Percentiles rank a stretch among this genome's conserved stretches.
phyloP scores from a whole-genome alignment of 1,140 invertebrate genomes.

The Diprion similis region DNA sequence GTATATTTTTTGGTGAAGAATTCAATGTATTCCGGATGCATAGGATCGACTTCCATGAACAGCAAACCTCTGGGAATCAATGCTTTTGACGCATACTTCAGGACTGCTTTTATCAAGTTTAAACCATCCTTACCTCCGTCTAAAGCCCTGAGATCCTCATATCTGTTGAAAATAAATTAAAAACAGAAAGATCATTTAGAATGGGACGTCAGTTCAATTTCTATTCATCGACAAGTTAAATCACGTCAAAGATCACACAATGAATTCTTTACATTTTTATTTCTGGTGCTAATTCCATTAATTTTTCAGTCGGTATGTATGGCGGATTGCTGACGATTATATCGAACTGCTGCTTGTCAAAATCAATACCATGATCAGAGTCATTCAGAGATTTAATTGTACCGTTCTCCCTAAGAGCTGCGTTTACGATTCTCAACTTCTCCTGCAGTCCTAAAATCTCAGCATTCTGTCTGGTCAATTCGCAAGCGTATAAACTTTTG shows the following conservation, averaged over 20 bases:
- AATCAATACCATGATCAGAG: conserved; percentile 37
- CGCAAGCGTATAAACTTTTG: conserved; percentile 65
- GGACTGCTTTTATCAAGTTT: conserved; percentile 64
- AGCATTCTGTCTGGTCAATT: conserved; percentile 68
- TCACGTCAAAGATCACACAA: conserved; percentile 13
- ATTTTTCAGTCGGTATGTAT: conserved; percentile 65
- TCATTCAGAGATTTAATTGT: conserved; percentile 28
- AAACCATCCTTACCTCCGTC: conserved; percentile 71
- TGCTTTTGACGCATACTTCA: conserved; percentile 60
- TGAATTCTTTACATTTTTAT: conserved; percentile 64
- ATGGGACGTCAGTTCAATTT: not conserved
- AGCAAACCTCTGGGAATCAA: conserved; percentile 62
- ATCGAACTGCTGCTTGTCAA: conserved; percentile 61
- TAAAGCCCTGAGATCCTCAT: conserved; percentile 69
- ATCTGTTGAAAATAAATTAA: conserved; percentile 53
- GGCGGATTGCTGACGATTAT: conserved; percentile 73
- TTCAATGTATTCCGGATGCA: conserved; percentile 63
- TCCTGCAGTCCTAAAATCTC: conserved; percentile 55
- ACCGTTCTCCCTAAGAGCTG: conserved; percentile 55
- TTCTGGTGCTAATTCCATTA: conserved; percentile 65
- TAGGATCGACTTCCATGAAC: conserved; percentile 67
- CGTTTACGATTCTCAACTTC: conserved; percentile 60
- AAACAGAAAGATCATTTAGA: not conserved
- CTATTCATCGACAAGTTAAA: conserved; percentile 14
- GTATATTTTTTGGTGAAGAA: conserved; percentile 58